Evolutionary conservation across 2,888 invertebrate genomes (phyloP), one percentile per base, ranked within the genome.

Genomic region (Lymantria monacha): DNA sequence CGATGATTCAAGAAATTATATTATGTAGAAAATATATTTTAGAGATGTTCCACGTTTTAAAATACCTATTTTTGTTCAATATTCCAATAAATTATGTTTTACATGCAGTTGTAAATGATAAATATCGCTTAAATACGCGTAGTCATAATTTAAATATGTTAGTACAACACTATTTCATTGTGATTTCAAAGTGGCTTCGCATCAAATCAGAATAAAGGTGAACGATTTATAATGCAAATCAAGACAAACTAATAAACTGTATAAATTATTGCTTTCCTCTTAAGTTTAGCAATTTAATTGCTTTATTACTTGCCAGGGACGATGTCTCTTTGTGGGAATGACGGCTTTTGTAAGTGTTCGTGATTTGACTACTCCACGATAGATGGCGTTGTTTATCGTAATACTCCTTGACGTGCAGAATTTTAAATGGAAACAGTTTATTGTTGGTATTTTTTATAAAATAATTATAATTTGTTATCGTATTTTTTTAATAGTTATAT

Each of bases 231-330:
- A 72, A 78, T 68, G 71, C 68, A 63, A 74, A 72, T 67, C 68
- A 60, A 70, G 69, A 57, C 66, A 66, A 71, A 66, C 67, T 61
- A 79, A 84, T 84, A 86, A 85, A 83, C 61, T 74, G 54, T 46
- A 53, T 63, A 70, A 77, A 51, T 76, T 79, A 81, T 72, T 61
- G 63, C 72, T 62, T 66, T 70, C 53, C 68, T 71, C 68, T 71
- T 65, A 70, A 72, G 60, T 64, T 63, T 48, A 58, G 72, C 73
- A 76, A 67, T 72, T 80, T 79, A 81, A 83, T 84, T 74, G 75
- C 71, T 81, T 77, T 79, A 82, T 81, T 79, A 77, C 69, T 56
- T 50, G 58, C 9, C 54, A 42, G 61, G 62, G 43, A 49, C 42
- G 40, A 51, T n/a, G n/a, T n/a, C n/a, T n/a, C 48, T 43, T 53